These are phyloP conservation scores for Nannoperca australis DNA, from an alignment of 2,797 vertebrate genomes.

Conservation along the genomic window DNA sequence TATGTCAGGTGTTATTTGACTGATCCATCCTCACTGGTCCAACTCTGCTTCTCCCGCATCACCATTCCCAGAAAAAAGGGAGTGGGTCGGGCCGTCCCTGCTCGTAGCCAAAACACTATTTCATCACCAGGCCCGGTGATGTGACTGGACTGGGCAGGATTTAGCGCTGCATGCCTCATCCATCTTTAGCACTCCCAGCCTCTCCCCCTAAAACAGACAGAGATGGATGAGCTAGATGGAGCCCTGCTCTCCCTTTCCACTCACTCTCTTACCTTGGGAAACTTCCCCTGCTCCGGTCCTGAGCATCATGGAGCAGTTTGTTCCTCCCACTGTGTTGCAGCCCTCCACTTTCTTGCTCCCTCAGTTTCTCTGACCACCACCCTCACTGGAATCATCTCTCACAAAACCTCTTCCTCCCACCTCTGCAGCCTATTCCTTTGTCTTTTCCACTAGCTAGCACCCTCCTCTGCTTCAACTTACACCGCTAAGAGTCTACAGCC, in stretches of 20 bases:
- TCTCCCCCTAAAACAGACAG: slow-evolving; percentile 75
- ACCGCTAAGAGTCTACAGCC: not conserved
- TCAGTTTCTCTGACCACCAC: not conserved
- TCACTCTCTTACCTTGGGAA: slow-evolving; percentile 71
- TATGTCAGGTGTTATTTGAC: slow-evolving; percentile 68
- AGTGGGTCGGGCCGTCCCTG: slow-evolving; percentile 55
- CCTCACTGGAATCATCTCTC: not conserved
- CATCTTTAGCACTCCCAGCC: slow-evolving; percentile 72
- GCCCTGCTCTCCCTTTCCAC: slow-evolving; percentile 61
- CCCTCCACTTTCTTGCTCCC: slow-evolving; percentile 1
- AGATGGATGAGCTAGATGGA: slow-evolving; percentile 71
- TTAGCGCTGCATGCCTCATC: slow-evolving; percentile 76
- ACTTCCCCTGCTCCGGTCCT: slow-evolving; percentile 27
- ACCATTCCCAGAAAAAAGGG: slow-evolving; percentile 60
- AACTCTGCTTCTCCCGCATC: slow-evolving; percentile 49
- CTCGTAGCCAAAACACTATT: slow-evolving; percentile 76
- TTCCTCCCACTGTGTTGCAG: slow-evolving; percentile 32
- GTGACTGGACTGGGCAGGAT: slow-evolving; percentile 73
- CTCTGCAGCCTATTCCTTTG: not conserved
- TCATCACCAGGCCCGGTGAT: slow-evolving; percentile 67
- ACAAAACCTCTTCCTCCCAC: not conserved
- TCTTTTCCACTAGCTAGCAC: not conserved
- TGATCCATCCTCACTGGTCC: slow-evolving; percentile 51
- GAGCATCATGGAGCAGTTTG: slow-evolving; percentile 38
- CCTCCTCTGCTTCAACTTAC: not conserved